Evolutionary conservation across 2,113 vertebrate genomes (phyloP), one percentile per base, ranked within the genome.

Genomic region (Prolemur simus): DNA sequence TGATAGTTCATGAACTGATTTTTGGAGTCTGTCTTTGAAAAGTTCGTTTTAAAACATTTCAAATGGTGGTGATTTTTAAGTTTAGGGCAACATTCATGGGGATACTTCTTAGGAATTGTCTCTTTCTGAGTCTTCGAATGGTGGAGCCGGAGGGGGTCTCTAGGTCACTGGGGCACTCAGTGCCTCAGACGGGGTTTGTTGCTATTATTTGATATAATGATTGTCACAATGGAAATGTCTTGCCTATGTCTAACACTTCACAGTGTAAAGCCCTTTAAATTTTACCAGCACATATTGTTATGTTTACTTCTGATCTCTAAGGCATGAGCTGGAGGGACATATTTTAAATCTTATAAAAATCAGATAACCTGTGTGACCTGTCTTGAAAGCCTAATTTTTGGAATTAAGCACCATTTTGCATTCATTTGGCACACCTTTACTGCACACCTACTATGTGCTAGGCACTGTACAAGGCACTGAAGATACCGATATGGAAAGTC

Each of bases 311-410:
- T 85, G 27, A 90, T 64, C 18, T 71, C 73, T 66, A 82, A 78
- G 37, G 66, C 64, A 49, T 49, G 25, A 90, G n/a, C 17, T 60
- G 7, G 4, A 14, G 25, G 8, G 12, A 12, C 23, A 45, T 80
- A 94, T 77, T 97, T 45, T 37, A 96, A 96, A 89, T 94, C n/a
- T 39, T 94, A n/a, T 66, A 66, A 89, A 64, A 85, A 73, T 90
- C 52, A 52, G 14, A 54, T 54, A 29, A 49, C n/a, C 32, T 73
- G 82, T 78, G 47, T 34, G 32, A 37, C 76, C 81, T 76, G 69
- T 71, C 64, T 49, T 49, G 60, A 91, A 77, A 86, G 66, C 15
- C 29, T 58, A 85, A 58, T n/a, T 80, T 92, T 95, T 84, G 80
- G 42, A 83, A 84, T 34, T 11, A 66, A 74, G 63, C 54, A 63